Evolutionary conservation across 92 coral and sea anemone species (phyloP).

Genomic region (Siderastrea radians): DNA sequence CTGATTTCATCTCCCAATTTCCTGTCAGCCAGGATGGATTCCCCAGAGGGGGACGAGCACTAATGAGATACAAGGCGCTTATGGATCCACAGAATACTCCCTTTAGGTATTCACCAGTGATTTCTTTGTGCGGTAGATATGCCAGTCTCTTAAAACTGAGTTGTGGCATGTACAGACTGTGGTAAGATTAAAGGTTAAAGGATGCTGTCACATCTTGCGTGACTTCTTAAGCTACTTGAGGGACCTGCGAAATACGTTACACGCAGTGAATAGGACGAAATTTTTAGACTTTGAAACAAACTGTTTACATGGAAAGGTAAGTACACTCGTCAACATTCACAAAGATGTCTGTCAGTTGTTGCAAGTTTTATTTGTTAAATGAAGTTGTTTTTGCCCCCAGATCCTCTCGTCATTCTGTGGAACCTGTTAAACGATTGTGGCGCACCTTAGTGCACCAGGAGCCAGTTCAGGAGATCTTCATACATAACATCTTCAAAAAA

Average conservation of each 20-base stretch:
- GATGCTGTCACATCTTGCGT: too few relatives aligned
- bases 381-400: constrained; percentile 54
- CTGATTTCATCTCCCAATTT: constrained; percentile 88
- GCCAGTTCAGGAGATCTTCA: constrained; percentile 86
- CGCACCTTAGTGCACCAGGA: constrained; percentile 92
- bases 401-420: constrained; percentile 85
- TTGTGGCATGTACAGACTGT: too few relatives aligned
- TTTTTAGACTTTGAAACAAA: too few relatives aligned
- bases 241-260: too few relatives aligned
- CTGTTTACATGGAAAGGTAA: too few relatives aligned
- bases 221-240: too few relatives aligned
- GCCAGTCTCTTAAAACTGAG: too few relatives aligned
- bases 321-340: too few relatives aligned
- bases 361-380: neutral
- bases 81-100: constrained; percentile 97
- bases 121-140: neutral
- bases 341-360: neutral
- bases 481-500: constrained; percentile 84
- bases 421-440: constrained; percentile 97
- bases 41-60: constrained; percentile 96
- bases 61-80: constrained; percentile 95
- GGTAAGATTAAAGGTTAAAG: too few relatives aligned
- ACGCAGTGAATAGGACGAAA: too few relatives aligned
- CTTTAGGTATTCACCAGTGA: constrained; percentile 75
- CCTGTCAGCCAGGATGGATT: constrained; percentile 91